A percentile compares a stretch with the other conserved stretches of the same genome.
Evolutionary conservation across 2,888 invertebrate genomes (phyloP).

Genomic region (Drosophila rellima): DNA sequence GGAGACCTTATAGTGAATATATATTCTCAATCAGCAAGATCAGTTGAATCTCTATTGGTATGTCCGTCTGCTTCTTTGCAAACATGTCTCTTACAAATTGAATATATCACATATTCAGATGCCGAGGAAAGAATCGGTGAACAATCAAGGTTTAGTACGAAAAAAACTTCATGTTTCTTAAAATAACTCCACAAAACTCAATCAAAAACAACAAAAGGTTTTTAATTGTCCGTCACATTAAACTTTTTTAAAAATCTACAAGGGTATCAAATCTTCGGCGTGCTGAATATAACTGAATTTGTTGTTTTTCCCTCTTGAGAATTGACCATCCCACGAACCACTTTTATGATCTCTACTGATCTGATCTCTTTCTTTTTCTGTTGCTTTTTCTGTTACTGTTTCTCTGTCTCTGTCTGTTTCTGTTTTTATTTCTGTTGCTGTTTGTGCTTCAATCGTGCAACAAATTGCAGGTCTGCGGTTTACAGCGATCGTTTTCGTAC

Average conservation of each 20-base stretch:
- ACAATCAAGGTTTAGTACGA: no score
- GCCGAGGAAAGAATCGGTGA: no score
- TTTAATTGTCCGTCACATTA: no score
- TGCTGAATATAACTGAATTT: neutral
- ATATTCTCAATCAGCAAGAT: neutral
- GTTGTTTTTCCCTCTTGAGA: conserved; percentile 12
- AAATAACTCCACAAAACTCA: no score
- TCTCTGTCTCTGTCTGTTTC: neutral
- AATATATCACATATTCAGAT: no score
- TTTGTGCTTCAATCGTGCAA: conserved; percentile 31
- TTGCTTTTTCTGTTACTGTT: neutral
- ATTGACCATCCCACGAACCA: conserved; percentile 29
- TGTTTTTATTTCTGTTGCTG: conserved; percentile 4
- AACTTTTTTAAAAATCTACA: neutral
- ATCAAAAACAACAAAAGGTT: no score
- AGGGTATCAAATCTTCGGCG: neutral
- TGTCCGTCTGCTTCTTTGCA: no score
- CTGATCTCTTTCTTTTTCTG: conserved; percentile 17
- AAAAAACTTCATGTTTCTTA: no score
- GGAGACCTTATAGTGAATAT: neutral
- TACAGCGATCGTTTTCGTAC: conserved; percentile 94
- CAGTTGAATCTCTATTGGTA: no score
- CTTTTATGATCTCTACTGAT: conserved; percentile 19
- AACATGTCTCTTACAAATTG: no score
- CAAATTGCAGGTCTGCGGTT: conserved; percentile 90